Base-by-base conservation (phyloP, 2,113 vertebrate species). In the Eira barbara region DNA sequence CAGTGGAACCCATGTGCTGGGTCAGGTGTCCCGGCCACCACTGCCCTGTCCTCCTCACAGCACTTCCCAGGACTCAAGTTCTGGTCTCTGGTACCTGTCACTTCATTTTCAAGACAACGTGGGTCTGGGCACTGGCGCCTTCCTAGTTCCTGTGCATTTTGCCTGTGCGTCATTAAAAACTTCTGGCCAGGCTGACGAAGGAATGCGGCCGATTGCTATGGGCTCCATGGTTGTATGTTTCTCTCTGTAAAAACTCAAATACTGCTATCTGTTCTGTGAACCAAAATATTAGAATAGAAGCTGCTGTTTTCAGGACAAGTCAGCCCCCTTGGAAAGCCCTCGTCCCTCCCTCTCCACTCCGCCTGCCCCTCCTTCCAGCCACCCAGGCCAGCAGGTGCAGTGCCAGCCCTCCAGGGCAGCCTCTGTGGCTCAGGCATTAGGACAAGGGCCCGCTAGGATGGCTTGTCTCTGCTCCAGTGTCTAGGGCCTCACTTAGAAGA, bases 181-280 rank as follows among this genome's bases (percentile, higher is more conserved):
- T 25, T 47, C 7, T 29, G 21, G 12, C 39, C 20, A 1, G 18
- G 31, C 20, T 10, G 49, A 4, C 7, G 0, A 6, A 31, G n/a
- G 27, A n/a, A 3, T 1, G 0, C 12, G 1, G 9, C 23, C 0
- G 0, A 4, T 17, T 0, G 1, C 52, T 4, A 6, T 23, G 23
- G 3, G 49, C 61, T 15, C 13, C 5, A 0, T 39, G 78, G 3
- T 17, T n/a, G 47, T 13, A 0, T 7, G 10, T 31, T n/a, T 73
- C 52, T 36, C 55, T 59, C 36, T 6, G 1, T 57, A 29, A 3
- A 73, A 78, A 49, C 21, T 92, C 59, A 61, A 18, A 20, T 88
- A 25, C 18, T 23, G 3, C 5, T 4, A 31, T 7, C 18, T 76
- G 20, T 42, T n/a, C 21, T 14, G 31, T 74, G 39, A 47, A n/a